These are phyloP conservation scores for Sesamia inferens DNA, from an alignment of 2,888 invertebrate species.

Conservation along the genomic window DNA sequence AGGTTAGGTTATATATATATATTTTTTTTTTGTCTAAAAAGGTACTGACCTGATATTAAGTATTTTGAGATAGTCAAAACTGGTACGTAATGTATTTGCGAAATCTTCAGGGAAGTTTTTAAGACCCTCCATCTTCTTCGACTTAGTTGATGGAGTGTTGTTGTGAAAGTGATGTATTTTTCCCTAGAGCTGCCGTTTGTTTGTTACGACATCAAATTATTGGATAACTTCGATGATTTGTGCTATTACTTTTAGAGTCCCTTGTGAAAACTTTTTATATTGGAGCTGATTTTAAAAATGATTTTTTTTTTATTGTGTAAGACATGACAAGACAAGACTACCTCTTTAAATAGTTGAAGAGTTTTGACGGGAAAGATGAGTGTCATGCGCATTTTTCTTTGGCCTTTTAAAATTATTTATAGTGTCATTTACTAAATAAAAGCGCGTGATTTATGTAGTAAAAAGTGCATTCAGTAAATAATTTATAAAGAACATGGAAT, in stretches of 20 bases:
- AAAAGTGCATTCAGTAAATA: too few species aligned
- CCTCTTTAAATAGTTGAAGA: too few species aligned
- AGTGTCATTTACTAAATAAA: too few species aligned
- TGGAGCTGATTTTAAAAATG: too few species aligned
- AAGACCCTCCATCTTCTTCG: conserved; percentile 50
- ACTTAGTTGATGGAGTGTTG: conserved; percentile 46
- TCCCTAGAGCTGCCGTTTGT: conserved; percentile 27
- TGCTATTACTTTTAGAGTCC: conserved; percentile 45
- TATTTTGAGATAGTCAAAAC: conserved; percentile 59
- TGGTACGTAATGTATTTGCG: conserved; percentile 54
- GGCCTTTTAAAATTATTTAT: too few species aligned
- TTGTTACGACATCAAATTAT: conserved; percentile 30
- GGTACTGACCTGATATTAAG: conserved; percentile 62
- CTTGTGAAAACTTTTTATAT: neutral
- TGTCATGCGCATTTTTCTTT: too few species aligned
- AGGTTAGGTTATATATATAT: too few species aligned
- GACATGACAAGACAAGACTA: too few species aligned
- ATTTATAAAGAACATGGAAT: too few species aligned
- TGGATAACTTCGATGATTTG: conserved; percentile 16
- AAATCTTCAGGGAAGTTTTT: conserved; percentile 67
- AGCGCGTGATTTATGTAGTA: too few species aligned
- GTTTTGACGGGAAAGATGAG: too few species aligned
- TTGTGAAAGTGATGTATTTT: conserved; percentile 45
- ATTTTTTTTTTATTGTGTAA: too few species aligned
- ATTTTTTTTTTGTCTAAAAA: neutral